Evolutionary conservation across 1,140 invertebrate genomes (phyloP).

Genomic region (Drosophila grimshawi): DNA sequence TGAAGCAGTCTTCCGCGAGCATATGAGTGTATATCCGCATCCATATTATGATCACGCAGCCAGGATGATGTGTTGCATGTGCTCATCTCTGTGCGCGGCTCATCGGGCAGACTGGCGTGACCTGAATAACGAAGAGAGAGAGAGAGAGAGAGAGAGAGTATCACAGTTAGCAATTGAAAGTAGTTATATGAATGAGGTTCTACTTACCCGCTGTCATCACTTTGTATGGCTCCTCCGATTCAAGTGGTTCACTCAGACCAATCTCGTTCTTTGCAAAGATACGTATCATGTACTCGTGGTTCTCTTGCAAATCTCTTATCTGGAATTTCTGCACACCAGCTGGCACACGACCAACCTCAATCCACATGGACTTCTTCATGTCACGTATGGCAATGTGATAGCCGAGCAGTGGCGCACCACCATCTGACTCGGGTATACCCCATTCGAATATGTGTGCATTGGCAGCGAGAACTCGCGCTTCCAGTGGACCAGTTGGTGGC

Average conservation of each 20-base stretch:
- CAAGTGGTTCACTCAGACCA: constrained; percentile 96
- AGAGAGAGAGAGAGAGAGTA: background rate
- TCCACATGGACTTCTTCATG: constrained; percentile 97
- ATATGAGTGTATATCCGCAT: constrained; percentile 95
- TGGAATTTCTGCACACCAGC: constrained; percentile 93
- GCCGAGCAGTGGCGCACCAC: constrained; percentile 94
- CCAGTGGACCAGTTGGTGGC: constrained; percentile 94
- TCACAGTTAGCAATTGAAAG: background rate
- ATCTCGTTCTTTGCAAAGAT: constrained; percentile 98
- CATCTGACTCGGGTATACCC: constrained; percentile 97
- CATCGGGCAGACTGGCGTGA: constrained; percentile 85
- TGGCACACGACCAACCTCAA: constrained; percentile 95
- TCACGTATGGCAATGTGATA: constrained; percentile 98
- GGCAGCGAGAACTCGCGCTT: constrained; percentile 92
- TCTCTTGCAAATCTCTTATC: constrained; percentile 94
- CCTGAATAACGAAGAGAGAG: constrained; percentile 57
- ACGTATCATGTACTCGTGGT: constrained; percentile 94
- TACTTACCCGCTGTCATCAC: constrained; percentile 91
- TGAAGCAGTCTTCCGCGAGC: constrained; percentile 91
- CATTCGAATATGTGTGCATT: constrained; percentile 95
- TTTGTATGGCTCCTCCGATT: constrained; percentile 96
- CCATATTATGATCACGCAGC: constrained; percentile 95
- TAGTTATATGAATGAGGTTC: background rate
- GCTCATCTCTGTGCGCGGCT: constrained; percentile 90
- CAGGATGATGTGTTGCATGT: constrained; percentile 97